Percentiles rank a stretch among this genome's conserved stretches.
phyloP scores from a whole-genome alignment of 2,888 invertebrate genomes.

The Trisateles emortualis region DNA sequence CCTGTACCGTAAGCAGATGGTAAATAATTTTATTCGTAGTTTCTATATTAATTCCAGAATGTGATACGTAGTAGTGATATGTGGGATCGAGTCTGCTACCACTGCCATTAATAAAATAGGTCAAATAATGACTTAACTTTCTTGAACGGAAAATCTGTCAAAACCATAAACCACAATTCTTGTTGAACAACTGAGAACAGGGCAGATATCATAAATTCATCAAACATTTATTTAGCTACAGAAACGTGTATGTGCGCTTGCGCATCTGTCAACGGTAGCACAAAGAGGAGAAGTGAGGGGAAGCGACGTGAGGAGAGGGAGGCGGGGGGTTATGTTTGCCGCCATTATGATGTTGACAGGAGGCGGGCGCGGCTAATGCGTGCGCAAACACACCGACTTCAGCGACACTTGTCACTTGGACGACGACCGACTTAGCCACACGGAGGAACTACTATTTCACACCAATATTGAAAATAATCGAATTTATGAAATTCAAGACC shows the following conservation, averaged over 20 bases:
- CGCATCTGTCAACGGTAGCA: conserved; percentile 62
- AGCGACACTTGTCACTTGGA: conserved; percentile 22
- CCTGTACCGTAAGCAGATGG: no score
- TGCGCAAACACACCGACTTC: conserved; percentile 70
- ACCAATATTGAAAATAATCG: not conserved
- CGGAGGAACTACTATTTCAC: conserved; percentile 7
- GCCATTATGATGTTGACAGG: conserved; percentile 81
- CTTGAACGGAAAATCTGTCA: no score
- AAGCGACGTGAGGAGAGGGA: conserved; percentile 19
- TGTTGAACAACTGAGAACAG: conserved; percentile 8
- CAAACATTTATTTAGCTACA: conserved; percentile 26
- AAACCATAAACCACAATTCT: conserved; percentile 7
- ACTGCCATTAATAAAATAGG: no score
- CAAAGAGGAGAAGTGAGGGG: conserved; percentile 15
- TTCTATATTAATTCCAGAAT: no score
- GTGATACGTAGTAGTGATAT: no score
- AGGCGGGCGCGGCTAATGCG: conserved; percentile 78
- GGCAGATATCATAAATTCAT: conserved; percentile 24
- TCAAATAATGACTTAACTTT: no score
- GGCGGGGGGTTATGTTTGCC: conserved; percentile 67
- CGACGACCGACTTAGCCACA: conserved; percentile 11
- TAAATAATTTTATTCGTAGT: no score
- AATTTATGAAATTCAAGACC: no score
- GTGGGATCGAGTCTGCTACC: no score
- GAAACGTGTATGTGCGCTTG: conserved; percentile 40